These are phyloP conservation scores for Oreochromis grahami DNA, from an alignment of 2,797 vertebrate species.

Conservation along the genomic window DNA sequence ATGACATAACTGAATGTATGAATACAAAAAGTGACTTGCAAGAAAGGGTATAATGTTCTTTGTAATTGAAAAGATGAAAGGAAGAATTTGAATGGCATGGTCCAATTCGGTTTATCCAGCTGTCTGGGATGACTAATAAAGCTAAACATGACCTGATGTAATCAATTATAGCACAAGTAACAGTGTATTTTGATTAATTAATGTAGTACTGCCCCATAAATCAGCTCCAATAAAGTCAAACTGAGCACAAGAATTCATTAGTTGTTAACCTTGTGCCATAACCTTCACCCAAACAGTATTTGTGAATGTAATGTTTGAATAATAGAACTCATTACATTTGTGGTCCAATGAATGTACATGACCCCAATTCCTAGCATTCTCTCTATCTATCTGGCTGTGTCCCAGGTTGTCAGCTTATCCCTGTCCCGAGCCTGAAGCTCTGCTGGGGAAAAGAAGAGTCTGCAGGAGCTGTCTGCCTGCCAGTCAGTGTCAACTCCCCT, in stretches of 20 bases:
- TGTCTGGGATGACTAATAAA: neutral
- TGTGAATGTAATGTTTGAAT: neutral
- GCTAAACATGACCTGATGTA: neutral
- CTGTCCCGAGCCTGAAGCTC: conserved; percentile 44
- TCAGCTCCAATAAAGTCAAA: neutral
- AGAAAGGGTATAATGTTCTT: neutral
- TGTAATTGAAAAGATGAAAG: neutral
- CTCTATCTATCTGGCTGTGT: conserved; percentile 41
- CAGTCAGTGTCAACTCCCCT: conserved; percentile 57
- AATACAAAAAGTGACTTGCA: neutral
- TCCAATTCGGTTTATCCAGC: neutral
- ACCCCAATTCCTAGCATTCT: conserved; percentile 28
- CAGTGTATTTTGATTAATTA: neutral
- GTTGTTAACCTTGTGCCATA: neutral
- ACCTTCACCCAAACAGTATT: neutral
- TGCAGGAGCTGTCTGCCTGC: conserved; percentile 57
- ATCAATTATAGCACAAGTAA: neutral
- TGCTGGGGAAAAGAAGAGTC: conserved; percentile 43
- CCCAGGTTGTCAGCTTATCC: conserved; percentile 64
- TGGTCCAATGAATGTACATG: neutral
- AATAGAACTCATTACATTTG: neutral
- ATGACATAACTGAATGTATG: neutral
- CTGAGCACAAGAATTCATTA: neutral
- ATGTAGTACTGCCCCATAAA: neutral
- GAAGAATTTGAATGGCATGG: neutral